These are phyloP conservation scores for Poeciliopsis paucimaculata DNA, from an alignment of 2,797 vertebrate genomes.

Conservation along the genomic window DNA sequence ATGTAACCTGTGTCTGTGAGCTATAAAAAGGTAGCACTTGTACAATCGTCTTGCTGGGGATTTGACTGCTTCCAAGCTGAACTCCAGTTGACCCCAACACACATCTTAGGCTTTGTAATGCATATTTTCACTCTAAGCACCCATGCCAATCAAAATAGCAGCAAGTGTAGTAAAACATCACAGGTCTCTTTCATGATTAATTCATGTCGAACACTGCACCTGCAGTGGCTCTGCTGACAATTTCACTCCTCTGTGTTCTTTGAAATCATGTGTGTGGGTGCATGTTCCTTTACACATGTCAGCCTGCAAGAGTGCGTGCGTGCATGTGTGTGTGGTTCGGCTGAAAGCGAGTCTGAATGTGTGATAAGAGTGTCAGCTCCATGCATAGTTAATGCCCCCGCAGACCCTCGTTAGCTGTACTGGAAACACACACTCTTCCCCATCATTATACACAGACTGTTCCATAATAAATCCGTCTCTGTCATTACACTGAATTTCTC, in stretches of 20 bases:
- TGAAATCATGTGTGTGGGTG: conserved; percentile 47
- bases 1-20: conserved; percentile 35
- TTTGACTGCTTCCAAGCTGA: conserved; percentile 57
- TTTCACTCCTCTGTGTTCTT: conserved; percentile 53
- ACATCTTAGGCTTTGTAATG: conserved; percentile 66
- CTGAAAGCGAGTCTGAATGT: conserved; percentile 20
- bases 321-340: conserved; percentile 27
- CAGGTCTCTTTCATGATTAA: conserved; percentile 78
- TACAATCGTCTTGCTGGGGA: conserved; percentile 36
- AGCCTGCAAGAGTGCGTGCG: conserved; percentile 20
- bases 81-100: conserved; percentile 73
- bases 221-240: conserved; percentile 71
- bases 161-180: conserved; percentile 72
- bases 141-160: conserved; percentile 74
- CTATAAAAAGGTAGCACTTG: conserved; percentile 26
- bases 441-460: conserved; percentile 66
- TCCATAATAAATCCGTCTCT: conserved; percentile 65
- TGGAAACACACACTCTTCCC: conserved; percentile 56
- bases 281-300: conserved; percentile 23
- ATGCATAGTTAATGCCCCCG: conserved; percentile 73
- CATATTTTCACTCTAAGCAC: conserved; percentile 66
- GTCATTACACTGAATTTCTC: conserved; percentile 59
- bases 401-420: conserved; percentile 71
- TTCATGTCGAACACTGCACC: conserved; percentile 76
- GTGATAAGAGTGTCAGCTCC: conserved; percentile 56